Conservation (phyloP, 2,888 invertebrate species). For the Mythimna pallens region DNA sequence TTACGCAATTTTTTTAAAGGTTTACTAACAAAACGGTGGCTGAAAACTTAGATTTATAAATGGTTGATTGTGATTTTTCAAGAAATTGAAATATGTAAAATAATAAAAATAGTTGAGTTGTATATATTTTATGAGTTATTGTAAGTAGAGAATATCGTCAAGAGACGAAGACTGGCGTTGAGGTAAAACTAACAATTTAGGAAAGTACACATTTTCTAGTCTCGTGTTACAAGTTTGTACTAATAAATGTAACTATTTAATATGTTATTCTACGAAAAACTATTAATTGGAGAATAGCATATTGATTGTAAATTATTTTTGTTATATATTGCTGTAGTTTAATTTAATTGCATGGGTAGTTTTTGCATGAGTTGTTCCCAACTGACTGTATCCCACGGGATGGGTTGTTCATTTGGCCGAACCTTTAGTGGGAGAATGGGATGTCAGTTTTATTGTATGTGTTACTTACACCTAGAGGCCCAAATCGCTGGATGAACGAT, state of each 20-base stretch:
- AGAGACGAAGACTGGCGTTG: conserved; percentile 37
- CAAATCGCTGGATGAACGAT: no score
- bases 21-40: conserved; percentile 57
- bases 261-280: conserved; percentile 71
- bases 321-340: conserved; percentile 71
- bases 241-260: conserved; percentile 61
- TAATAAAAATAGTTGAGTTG: conserved; percentile 24
- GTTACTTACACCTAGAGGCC: no score
- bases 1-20: conserved; percentile 15
- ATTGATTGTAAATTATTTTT: conserved; percentile 80
- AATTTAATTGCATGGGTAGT: conserved; percentile 81
- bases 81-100: conserved; percentile 20
- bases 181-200: conserved; percentile 39
- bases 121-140: conserved; percentile 39
- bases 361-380: conserved; percentile 77
- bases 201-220: conserved; percentile 29
- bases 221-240: conserved; percentile 58
- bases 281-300: conserved; percentile 67
- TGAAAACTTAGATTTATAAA: conserved; percentile 38
- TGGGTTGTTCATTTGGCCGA: conserved; percentile 42
- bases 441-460: conserved; percentile 33
- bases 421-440: conserved; percentile 48
- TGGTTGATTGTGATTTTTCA: conserved; percentile 33
- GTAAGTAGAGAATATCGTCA: conserved; percentile 34
- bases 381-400: conserved; percentile 62